These are phyloP conservation scores for Cheiracanthium punctorium DNA, from an alignment of 2,888 invertebrate species.

Conservation along the genomic window DNA sequence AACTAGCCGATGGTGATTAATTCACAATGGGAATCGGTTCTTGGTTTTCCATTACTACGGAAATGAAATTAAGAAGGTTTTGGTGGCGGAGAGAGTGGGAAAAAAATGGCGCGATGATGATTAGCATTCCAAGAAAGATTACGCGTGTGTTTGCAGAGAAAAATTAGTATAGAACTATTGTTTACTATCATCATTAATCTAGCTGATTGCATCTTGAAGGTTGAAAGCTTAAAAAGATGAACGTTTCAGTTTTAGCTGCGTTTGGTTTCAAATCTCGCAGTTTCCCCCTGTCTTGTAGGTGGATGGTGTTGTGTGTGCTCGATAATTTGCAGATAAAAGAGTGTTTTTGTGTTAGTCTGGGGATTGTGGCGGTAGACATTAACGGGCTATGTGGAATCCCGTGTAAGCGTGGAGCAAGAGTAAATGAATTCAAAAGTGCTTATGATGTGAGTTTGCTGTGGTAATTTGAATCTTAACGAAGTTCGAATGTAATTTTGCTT, in stretches of 20 bases:
- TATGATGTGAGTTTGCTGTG: too few relatives aligned
- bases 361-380: neutral
- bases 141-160: neutral
- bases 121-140: neutral
- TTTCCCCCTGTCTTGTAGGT: too few relatives aligned
- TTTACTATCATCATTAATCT: conserved; percentile 15
- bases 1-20: conserved; percentile 7
- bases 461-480: too few relatives aligned
- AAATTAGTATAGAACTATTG: conserved; percentile 5
- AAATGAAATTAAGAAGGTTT: conserved; percentile 14
- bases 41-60: neutral
- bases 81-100: neutral
- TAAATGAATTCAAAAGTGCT: too few relatives aligned
- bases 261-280: neutral
- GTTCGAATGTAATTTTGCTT: too few relatives aligned
- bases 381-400: neutral
- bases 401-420: too few relatives aligned
- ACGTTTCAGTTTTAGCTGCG: neutral
- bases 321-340: neutral
- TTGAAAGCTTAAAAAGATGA: neutral
- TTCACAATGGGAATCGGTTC: conserved; percentile 3
- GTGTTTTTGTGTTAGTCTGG: neutral
- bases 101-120: neutral
- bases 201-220: neutral
- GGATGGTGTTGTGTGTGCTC: neutral